Evolutionary conservation across 2,113 vertebrate species (phyloP), one percentile per base, ranked within the genome.

Genomic region (Upupa epops): DNA sequence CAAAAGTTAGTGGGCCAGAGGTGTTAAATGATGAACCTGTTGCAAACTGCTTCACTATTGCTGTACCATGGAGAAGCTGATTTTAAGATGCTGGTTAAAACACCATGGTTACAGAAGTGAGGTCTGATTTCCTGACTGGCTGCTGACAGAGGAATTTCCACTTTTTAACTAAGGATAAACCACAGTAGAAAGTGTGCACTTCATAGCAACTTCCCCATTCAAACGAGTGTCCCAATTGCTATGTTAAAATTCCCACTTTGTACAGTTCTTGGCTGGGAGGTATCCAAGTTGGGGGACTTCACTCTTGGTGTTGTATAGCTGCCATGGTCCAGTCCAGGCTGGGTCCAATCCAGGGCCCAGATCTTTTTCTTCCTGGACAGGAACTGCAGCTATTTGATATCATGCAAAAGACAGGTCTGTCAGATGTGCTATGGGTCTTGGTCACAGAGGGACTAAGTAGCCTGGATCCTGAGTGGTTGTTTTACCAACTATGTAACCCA

Each of bases 261-360:
- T 85, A 56, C 56, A 77, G 34, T 72, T 46, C 25, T 46, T 77
- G 40, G 11, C n/a, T 77, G 28, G 46, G 56, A 46, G 31, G 13
- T 31, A 52, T 6, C 48, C 46, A n/a, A 46, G 5, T 12, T 13
- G 12, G 21, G 5, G 8, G 9, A 25, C 8, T 76, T 77, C 17
- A 9, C 17, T 51, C 5, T 79, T 2, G 0, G 29, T 1, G 1
- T 40, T 48, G 40, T 9, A 45, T 19, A 36, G 16, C 18, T n/a
- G 87, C 7, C 26, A 31, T 48, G 80, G 28, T 34, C 21, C 5
- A 92, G 22, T 26, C 45, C 11, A 71, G 31, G 13, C 46, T 55
- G 16, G 5, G 6, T 52, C 9, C 69, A 79, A 6, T 14, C 34
- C 8, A 25, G 18, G 13, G 21, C 16, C 37, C 26, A 88, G 45